These are phyloP conservation scores for Scrobipalpa costella DNA, from an alignment of 2,888 invertebrate genomes.

Conservation along the genomic window DNA sequence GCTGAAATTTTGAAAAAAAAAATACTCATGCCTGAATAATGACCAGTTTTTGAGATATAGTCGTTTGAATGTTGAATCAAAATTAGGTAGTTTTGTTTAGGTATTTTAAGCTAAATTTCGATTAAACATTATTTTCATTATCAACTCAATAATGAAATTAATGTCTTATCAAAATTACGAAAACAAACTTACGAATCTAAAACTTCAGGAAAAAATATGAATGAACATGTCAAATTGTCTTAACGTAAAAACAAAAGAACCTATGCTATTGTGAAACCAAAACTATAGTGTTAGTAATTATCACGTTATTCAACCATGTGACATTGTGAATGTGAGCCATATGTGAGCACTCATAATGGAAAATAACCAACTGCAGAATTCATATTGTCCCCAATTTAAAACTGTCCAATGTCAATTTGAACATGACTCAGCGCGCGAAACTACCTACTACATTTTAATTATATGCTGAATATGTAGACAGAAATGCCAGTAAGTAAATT, in stretches of 20 bases:
- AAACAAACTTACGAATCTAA: no score
- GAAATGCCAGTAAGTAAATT: no score
- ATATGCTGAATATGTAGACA: background rate
- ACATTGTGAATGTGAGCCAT: background rate
- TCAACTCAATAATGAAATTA: no score
- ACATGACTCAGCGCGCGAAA: background rate
- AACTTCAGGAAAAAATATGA: background rate
- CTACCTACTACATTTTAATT: background rate
- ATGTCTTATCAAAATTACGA: no score
- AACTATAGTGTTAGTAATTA: background rate
- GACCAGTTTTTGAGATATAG: no score
- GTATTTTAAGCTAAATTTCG: no score
- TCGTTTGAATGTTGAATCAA: no score
- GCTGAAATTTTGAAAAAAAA: no score
- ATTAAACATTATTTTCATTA: no score
- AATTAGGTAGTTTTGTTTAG: no score
- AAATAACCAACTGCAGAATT: conserved; percentile 2
- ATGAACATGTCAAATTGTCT: background rate
- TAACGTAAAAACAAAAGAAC: background rate
- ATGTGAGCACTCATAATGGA: background rate
- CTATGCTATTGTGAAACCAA: background rate
- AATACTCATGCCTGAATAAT: no score
- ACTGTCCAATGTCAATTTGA: background rate
- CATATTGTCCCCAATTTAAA: background rate
- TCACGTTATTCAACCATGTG: background rate